Evolutionary conservation across 2,113 vertebrate species (phyloP).

Genomic region (Triplophysa rosa): DNA sequence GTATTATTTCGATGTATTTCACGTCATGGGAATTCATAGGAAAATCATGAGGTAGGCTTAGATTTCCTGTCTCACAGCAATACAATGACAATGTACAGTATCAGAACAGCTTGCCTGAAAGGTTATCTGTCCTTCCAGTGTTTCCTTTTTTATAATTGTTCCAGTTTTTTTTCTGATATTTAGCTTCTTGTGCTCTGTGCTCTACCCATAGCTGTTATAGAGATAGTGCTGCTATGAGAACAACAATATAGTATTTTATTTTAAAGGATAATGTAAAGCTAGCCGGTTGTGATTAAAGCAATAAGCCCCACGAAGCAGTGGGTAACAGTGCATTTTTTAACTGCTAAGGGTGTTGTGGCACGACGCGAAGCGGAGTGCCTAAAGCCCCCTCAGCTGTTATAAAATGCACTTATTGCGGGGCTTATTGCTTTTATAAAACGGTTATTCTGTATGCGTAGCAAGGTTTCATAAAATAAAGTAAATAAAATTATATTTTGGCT

Average conservation of each 20-base stretch:
- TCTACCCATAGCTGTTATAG: background rate
- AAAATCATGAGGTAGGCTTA: background rate
- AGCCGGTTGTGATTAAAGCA: too few species aligned
- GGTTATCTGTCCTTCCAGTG: background rate
- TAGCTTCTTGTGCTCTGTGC: background rate
- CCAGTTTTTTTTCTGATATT: background rate
- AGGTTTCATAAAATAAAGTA: too few species aligned
- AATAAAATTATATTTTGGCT: too few species aligned
- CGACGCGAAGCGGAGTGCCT: too few species aligned
- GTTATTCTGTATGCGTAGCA: too few species aligned
- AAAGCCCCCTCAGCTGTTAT: too few species aligned
- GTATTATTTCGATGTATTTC: constrained; percentile 13
- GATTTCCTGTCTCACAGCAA: constrained; percentile 17
- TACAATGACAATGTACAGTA: background rate
- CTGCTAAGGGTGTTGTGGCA: too few species aligned
- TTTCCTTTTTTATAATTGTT: background rate
- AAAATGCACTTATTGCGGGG: too few species aligned
- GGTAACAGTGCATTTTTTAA: too few species aligned
- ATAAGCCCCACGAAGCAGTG: too few species aligned
- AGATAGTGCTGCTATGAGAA: background rate
- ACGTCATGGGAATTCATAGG: constrained; percentile 17
- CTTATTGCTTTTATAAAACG: too few species aligned
- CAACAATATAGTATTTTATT: background rate
- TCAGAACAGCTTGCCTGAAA: background rate
- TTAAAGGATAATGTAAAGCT: too few species aligned